Base-by-base conservation (phyloP, 2,888 invertebrate genomes). In the Cistogaster globosa region DNA sequence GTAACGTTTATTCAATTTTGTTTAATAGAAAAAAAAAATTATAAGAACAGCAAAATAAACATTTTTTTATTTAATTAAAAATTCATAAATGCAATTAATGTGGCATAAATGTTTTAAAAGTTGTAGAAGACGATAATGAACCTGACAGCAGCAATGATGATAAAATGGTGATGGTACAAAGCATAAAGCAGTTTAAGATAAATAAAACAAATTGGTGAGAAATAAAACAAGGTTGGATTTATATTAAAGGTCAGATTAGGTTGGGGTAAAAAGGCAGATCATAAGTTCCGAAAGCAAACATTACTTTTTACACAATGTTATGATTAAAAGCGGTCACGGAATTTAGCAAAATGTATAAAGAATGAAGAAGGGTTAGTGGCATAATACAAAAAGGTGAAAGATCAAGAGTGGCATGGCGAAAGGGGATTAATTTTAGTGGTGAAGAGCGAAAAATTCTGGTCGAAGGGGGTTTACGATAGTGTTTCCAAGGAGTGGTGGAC, bases 31-130 rank as follows among this genome's bases (percentile, higher is more conserved):
- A 48, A 53, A 75, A 26, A 26, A n/a, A 58, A 58, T 48, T 48
- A 8, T 22, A 51, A 2, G 8, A 68, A 12, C 65, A 67, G 65
- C 57, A 74, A 36, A 36, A 38, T 26, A 38, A 16, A 45, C 11
- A 58, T 20, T 32, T 45, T 53, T 69, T 75, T 74, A 78, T 83
- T 83, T 68, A 74, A 83, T 78, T 78, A 78, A 78, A 63, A 69
- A 74, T 83, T 74, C 74, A 74, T 78, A 79, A 79, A 83, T 74
- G 51, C 62, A 68, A 83, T 75, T 78, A 77, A 83, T 83, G 83
- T 72, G 77, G n/a, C 72, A 58, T 71, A 77, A 83, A 83, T 62
- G 26, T 18, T 55, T 32, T 63, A 57, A 76, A n/a, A 22, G 51
- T n/a, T 53, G 32, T 42, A 67, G 22, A 55, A 42, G 60, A 18